phyloP scores from a whole-genome alignment of 30 jellyfish, hydroid and myxozoan species.

The Aurelia sp. region DNA sequence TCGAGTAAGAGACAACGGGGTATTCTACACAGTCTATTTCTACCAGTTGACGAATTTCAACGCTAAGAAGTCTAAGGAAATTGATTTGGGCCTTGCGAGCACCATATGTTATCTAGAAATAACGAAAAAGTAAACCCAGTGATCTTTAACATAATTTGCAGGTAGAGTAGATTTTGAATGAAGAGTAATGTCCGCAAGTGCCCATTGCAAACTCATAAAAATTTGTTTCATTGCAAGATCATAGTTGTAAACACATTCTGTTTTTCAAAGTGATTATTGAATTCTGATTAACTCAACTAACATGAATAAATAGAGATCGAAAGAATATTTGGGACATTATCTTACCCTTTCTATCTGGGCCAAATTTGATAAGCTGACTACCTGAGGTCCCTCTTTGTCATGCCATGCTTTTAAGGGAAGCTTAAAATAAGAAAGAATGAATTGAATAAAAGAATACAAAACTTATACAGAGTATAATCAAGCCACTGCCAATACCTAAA shows the following conservation, averaged over 20 bases:
- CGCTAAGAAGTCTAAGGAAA: slow-evolving; percentile 79
- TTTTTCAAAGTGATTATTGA: too few species aligned
- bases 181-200: too few species aligned
- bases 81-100: slow-evolving; percentile 83
- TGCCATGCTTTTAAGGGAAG: slow-evolving; percentile 52
- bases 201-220: too few species aligned
- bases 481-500: too few species aligned
- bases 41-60: slow-evolving; percentile 62
- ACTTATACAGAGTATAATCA: too few species aligned
- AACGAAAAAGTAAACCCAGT: background rate
- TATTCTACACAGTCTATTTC: slow-evolving; percentile 52
- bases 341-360: slow-evolving; percentile 41
- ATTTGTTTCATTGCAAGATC: too few species aligned
- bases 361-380: slow-evolving; percentile 11
- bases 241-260: too few species aligned
- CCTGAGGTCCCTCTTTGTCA: background rate
- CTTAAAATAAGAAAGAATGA: background rate
- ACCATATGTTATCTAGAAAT: slow-evolving; percentile 70
- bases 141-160: background rate
- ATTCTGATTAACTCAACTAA: too few species aligned
- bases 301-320: too few species aligned
- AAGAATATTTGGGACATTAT: background rate
- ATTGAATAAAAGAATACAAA: too few species aligned
- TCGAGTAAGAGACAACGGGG: slow-evolving; percentile 38
- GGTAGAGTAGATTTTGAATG: too few species aligned